These are phyloP conservation scores for Melanostoma scalare DNA, from an alignment of 2,888 invertebrate species.

Conservation along the genomic window DNA sequence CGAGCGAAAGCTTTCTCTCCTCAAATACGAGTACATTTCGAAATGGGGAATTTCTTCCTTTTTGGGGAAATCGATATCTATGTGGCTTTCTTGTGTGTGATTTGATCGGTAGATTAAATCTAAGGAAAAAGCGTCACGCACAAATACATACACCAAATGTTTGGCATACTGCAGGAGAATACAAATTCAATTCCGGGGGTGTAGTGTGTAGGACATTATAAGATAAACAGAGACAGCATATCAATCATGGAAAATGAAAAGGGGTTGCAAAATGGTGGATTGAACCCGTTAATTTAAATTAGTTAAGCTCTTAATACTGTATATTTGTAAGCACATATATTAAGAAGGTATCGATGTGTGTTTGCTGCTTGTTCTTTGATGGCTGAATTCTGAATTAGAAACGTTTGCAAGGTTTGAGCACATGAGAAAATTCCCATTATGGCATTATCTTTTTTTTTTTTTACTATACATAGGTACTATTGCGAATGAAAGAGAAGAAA, in stretches of 20 bases:
- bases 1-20: constrained; percentile 43
- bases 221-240: constrained; percentile 52
- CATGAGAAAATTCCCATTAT: no score
- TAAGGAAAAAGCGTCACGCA: constrained; percentile 48
- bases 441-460: no score
- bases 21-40: constrained; percentile 6
- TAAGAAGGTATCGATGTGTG: constrained; percentile 5
- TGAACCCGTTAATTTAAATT: constrained; percentile 70
- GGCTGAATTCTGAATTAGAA: no score
- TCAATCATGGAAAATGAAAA: constrained; percentile 38
- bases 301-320: constrained; percentile 58
- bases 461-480: no score
- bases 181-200: no score
- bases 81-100: constrained; percentile 10
- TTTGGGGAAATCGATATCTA: constrained; percentile 59
- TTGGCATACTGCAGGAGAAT: constrained; percentile 11
- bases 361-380: no score
- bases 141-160: constrained; percentile 41
- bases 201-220: constrained; percentile 19
- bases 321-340: constrained; percentile 11
- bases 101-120: constrained; percentile 59
- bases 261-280: constrained; percentile 71
- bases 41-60: constrained; percentile 60
- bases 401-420: no score
- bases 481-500: no score